These are phyloP conservation scores for Ditylenchus dipsaci DNA, from an alignment of 1,140 invertebrate species.

Conservation along the genomic window DNA sequence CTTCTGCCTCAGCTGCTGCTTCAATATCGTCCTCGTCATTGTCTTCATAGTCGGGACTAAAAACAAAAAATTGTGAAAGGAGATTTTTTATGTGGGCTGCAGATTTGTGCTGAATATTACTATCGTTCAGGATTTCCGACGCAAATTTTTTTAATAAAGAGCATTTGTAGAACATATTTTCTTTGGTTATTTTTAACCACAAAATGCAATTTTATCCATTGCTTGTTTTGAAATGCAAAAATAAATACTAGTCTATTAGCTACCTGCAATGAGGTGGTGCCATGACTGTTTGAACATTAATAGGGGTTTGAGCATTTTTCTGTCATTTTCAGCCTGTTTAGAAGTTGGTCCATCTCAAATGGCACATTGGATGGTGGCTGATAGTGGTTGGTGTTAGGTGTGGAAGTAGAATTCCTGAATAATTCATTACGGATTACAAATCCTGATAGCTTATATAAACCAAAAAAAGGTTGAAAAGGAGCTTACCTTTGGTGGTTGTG, in stretches of 20 bases:
- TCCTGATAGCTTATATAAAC: not conserved
- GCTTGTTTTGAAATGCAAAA: too few species aligned
- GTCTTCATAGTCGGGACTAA: slow-evolving; percentile 5
- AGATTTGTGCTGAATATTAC: not conserved
- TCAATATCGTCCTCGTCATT: not conserved
- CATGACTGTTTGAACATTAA: not conserved
- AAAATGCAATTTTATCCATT: too few species aligned
- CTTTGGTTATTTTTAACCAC: not conserved
- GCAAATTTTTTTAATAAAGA: not conserved
- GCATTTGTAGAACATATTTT: not conserved
- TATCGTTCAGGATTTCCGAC: not conserved
- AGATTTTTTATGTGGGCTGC: not conserved
- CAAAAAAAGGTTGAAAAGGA: not conserved
- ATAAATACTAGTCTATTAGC: not conserved
- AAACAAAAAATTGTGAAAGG: not conserved
- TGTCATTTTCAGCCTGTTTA: not conserved
- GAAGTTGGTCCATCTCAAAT: slow-evolving; percentile 1
- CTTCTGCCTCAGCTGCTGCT: slow-evolving; percentile 11
- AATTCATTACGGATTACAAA: too few species aligned
- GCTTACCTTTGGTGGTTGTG: not conserved
- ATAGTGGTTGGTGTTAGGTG: not conserved
- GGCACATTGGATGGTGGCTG: not conserved
- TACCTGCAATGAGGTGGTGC: slow-evolving; percentile 1
- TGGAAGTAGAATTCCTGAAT: not conserved
- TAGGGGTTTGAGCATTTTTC: not conserved